phyloP scores from a whole-genome alignment of 1,140 invertebrate genomes.

The Drosophila elegans region DNA sequence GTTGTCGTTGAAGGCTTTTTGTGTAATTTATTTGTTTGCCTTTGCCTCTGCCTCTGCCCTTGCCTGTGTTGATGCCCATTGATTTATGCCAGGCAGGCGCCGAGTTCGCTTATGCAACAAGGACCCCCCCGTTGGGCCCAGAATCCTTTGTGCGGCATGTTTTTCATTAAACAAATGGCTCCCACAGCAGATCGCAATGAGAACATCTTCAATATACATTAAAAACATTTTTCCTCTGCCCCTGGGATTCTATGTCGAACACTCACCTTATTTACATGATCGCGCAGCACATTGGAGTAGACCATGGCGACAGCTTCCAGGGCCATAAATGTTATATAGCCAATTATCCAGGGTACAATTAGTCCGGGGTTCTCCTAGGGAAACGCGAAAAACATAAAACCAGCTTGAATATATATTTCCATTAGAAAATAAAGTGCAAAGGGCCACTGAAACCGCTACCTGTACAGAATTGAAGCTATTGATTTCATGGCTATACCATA shows the following conservation, averaged over 20 bases:
- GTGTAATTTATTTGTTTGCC: constrained; percentile 80
- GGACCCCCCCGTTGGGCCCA: constrained; percentile 15
- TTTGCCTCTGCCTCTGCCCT: constrained; percentile 1
- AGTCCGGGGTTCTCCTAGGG: constrained; percentile 89
- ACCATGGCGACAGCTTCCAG: constrained; percentile 91
- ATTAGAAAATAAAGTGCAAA: constrained; percentile 20
- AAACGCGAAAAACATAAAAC: constrained; percentile 10
- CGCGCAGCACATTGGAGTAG: constrained; percentile 90
- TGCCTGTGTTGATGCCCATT: constrained; percentile 43
- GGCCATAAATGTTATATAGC: constrained; percentile 90
- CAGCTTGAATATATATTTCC: constrained; percentile 2
- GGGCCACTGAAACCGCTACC: constrained; percentile 3
- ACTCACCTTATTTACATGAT: constrained; percentile 91
- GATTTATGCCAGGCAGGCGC: constrained; percentile 64
- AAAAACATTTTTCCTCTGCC: constrained; percentile 34
- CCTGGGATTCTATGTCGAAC: not conserved
- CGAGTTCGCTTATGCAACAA: constrained; percentile 33
- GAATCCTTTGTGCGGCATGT: constrained; percentile 31
- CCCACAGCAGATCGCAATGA: constrained; percentile 2
- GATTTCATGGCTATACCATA: constrained; percentile 51
- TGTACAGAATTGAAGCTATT: constrained; percentile 52
- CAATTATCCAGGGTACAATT: constrained; percentile 90
- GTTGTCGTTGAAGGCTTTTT: constrained; percentile 50
- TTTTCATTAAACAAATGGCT: constrained; percentile 71
- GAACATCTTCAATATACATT: constrained; percentile 64